Conservation (phyloP, 1,140 invertebrate species). For the Oppia nitens region DNA sequence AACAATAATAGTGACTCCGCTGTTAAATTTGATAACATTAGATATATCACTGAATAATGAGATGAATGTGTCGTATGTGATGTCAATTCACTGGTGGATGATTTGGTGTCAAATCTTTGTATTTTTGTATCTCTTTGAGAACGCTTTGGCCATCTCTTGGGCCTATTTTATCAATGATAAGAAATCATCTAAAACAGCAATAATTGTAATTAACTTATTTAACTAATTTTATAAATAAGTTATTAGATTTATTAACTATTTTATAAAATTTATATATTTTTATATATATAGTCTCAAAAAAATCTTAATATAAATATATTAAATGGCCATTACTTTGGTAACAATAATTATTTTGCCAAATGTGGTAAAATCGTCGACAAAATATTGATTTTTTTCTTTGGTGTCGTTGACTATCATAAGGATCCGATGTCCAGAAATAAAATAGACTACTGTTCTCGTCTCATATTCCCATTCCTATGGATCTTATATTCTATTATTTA, state of each 20-base stretch:
- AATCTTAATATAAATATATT: background rate
- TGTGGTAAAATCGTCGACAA: background rate
- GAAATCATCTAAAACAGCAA: background rate
- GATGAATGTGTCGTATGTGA: conserved; percentile 6
- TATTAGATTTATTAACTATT: no score
- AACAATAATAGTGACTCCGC: conserved; percentile 4
- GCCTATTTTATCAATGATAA: conserved; percentile 13
- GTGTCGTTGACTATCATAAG: conserved; percentile 1
- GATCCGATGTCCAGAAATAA: conserved; percentile 12
- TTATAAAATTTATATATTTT: no score
- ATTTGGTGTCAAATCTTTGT: conserved; percentile 12
- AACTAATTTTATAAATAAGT: no score
- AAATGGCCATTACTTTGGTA: conserved; percentile 11
- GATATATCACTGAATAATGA: conserved; percentile 11
- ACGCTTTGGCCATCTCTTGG: conserved; percentile 8
- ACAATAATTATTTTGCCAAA: background rate
- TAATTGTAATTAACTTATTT: background rate
- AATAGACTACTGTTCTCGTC: conserved; percentile 10
- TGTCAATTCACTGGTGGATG: conserved; percentile 13
- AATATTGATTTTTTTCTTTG: conserved; percentile 3
- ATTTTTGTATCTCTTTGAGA: conserved; percentile 8
- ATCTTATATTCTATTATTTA: background rate
- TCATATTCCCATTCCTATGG: conserved; percentile 2
- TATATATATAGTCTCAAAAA: background rate
- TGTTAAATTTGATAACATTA: conserved; percentile 11